Evolutionary conservation across 2,888 invertebrate species (phyloP), one percentile per base, ranked within the genome.

Genomic region (Podabrus alpinus): DNA sequence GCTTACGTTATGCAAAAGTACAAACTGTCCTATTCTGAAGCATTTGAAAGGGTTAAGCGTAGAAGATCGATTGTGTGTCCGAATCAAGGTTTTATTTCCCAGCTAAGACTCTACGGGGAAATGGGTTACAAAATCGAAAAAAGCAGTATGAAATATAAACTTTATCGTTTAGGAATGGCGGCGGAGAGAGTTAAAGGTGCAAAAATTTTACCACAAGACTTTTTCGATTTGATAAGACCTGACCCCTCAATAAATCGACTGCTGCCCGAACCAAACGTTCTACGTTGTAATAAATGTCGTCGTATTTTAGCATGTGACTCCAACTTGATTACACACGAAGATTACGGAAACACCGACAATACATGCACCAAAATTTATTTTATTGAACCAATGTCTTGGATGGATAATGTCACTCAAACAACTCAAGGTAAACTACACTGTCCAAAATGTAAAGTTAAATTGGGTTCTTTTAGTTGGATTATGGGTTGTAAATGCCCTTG

Each of bases 401-500:
- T 97, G 96, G 89, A 90, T 68, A 90, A 92, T 82, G 92, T 94
- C 66, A 88, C 91, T 60, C 91, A 92, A 81, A 90, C 89, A 73
- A 89, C 93, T 13, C 92, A 94, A 83, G 97, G 97, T 59, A 96
- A 97, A 87, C 90, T 97, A 77, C 90, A 93, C 86, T 94, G 97
- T 86, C 95, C 97, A 66, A 94, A 95, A 86, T 97, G 97, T 84
- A 89, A 89, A 75, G 91, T 92, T 76, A 97, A 97, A 88, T 89
- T 97, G 76, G 97, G 97, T 24, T 95, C 94, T 74, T 97, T 95
- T 86, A 96, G 94, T 86, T 97, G 97, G 97, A 91, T 95, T 75
- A 94, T 94, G 91, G 95, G 96, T 71, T 96, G 95, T 82, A 93
- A 94, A 82, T 97, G 97, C 86, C 95, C 96, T 0, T 97, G 97